Conservation (phyloP, 92 coral and sea anemone genomes). For the Pocillopora meandrina region DNA sequence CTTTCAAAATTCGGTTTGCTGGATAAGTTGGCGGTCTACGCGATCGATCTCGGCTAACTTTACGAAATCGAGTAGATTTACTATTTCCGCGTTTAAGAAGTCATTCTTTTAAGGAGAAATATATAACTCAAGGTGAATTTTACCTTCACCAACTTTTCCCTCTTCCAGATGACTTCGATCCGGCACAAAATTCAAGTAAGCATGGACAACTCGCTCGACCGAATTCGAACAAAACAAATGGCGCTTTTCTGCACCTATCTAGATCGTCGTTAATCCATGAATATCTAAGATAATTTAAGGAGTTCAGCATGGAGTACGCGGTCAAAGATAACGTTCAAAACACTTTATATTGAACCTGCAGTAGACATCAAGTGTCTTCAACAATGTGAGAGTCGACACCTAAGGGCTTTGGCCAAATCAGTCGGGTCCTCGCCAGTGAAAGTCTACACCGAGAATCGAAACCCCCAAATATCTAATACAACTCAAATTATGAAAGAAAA, state of each 20-base stretch:
- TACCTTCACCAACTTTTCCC: neutral
- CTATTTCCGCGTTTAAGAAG: neutral
- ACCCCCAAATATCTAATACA: neutral
- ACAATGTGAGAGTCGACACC: neutral
- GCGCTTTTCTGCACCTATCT: neutral
- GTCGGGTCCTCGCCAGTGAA: too few relatives aligned
- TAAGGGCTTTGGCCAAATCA: neutral
- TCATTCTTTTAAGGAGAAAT: neutral
- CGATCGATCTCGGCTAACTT: too few relatives aligned
- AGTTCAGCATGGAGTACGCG: neutral
- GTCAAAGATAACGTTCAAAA: neutral
- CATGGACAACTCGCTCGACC: neutral
- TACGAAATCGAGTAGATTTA: too few relatives aligned
- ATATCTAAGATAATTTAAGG: neutral
- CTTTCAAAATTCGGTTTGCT: neutral
- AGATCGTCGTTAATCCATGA: neutral
- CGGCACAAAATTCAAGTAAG: neutral
- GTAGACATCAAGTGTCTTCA: neutral
- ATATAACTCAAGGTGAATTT: neutral
- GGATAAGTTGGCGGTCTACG: neutral
- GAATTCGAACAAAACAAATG: neutral
- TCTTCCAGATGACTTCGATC: neutral
- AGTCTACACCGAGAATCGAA: neutral
- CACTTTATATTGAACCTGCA: slow-evolving; percentile 9
- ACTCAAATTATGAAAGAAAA: slow-evolving; percentile 22